Conservation (phyloP, 2,888 invertebrate genomes). For the Diloba caeruleocephala region DNA sequence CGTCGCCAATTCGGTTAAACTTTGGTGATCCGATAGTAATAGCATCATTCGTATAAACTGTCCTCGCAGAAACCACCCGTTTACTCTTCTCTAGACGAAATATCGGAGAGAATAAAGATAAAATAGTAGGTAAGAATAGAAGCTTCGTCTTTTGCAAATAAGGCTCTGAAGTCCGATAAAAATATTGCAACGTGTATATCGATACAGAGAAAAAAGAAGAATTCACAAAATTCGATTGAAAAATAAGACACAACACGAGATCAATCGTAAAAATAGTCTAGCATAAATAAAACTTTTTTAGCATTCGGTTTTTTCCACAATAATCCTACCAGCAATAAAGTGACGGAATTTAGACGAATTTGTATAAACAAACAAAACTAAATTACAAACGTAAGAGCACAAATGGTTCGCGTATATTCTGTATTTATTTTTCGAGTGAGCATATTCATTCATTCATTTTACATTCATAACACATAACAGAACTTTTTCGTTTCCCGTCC, state of each 20-base stretch:
- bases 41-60: slow-evolving; percentile 57
- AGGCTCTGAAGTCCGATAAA: too few relatives aligned
- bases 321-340: slow-evolving; percentile 3
- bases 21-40: slow-evolving; percentile 62
- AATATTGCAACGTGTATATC: too few relatives aligned
- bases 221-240: too few relatives aligned
- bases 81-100: slow-evolving; percentile 43
- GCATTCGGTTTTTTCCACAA: slow-evolving; percentile 12
- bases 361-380: slow-evolving; percentile 26
- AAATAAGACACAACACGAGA: too few relatives aligned
- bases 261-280: too few relatives aligned
- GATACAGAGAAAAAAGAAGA: too few relatives aligned
- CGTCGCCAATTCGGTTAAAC: slow-evolving; percentile 67
- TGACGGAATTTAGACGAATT: slow-evolving; percentile 15
- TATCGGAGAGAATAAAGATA: slow-evolving; percentile 19
- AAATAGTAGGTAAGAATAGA: slow-evolving; percentile 3
- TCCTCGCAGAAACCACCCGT: slow-evolving; percentile 39
- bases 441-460: slow-evolving; percentile 40
- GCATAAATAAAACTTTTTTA: not conserved
- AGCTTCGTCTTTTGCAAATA: slow-evolving; percentile 12
- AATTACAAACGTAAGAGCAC: slow-evolving; percentile 31
- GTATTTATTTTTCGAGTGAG: slow-evolving; percentile 37
- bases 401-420: slow-evolving; percentile 24
- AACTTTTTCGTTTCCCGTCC: slow-evolving; percentile 49
- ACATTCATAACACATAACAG: slow-evolving; percentile 46